These are phyloP conservation scores for Propithecus deckenii DNA, from an alignment of 2,797 vertebrate genomes.

Conservation along the genomic window DNA sequence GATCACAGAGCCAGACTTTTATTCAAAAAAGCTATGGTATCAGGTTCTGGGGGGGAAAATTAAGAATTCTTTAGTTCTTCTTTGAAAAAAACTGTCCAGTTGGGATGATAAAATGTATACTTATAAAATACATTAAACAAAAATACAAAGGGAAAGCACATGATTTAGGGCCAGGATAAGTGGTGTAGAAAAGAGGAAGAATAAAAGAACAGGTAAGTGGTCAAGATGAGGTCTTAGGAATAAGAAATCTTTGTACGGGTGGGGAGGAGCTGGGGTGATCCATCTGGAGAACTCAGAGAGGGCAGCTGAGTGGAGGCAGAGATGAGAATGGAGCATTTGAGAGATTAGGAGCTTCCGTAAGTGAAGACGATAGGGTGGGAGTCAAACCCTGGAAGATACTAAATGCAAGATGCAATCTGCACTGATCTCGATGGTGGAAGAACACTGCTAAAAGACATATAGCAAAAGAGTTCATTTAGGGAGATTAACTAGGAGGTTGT, in stretches of 20 bases:
- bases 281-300: neutral
- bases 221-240: neutral
- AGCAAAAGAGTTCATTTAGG: neutral
- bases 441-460: neutral
- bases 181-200: neutral
- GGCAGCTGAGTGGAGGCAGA: neutral
- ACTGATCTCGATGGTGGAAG: neutral
- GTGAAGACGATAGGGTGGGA: neutral
- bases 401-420: too few relatives aligned
- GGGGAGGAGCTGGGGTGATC: too few relatives aligned
- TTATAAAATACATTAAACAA: neutral
- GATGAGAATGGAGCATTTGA: accelerated
- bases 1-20: neutral
- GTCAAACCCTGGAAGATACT: neutral
- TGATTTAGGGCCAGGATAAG: neutral
- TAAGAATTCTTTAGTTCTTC: neutral
- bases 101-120: neutral
- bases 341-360: too few relatives aligned
- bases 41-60: neutral
- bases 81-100: neutral
- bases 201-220: too few relatives aligned
- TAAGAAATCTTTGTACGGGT: neutral
- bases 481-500: neutral
- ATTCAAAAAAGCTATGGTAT: neutral
- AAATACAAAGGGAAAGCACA: neutral